These are phyloP conservation scores for Siphlonurus alternatus DNA, from an alignment of 2,888 invertebrate species.

Conservation along the genomic window DNA sequence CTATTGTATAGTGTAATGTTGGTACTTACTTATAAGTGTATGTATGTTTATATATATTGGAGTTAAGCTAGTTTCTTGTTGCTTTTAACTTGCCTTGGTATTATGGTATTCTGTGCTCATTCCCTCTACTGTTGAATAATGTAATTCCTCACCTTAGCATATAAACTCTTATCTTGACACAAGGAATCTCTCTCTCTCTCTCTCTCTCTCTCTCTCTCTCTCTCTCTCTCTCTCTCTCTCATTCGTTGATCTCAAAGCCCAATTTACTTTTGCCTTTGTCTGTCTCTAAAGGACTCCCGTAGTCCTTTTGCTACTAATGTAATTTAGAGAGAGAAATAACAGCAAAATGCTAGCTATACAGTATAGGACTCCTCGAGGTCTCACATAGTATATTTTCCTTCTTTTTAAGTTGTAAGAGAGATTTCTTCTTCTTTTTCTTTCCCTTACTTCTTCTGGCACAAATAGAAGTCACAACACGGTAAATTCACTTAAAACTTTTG, in stretches of 20 bases:
- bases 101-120: background rate
- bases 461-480: background rate
- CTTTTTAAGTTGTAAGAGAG: background rate
- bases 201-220: background rate
- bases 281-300: background rate
- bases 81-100: background rate
- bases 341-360: background rate
- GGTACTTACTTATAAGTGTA: too few species aligned
- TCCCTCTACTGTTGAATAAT: background rate
- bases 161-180: background rate
- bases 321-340: background rate
- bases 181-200: too few species aligned
- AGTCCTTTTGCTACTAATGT: background rate
- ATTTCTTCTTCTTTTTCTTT: background rate
- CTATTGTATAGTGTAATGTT: too few species aligned
- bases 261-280: background rate
- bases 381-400: background rate
- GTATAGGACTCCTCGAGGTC: too few species aligned
- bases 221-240: background rate
- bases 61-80: background rate
- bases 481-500: background rate
- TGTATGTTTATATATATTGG: too few species aligned
- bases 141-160: background rate
- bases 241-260: background rate
- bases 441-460: too few species aligned